Evolutionary conservation across 2,797 vertebrate species (phyloP), one percentile per base, ranked within the genome.

Genomic region (Hozukius guyotensis): DNA sequence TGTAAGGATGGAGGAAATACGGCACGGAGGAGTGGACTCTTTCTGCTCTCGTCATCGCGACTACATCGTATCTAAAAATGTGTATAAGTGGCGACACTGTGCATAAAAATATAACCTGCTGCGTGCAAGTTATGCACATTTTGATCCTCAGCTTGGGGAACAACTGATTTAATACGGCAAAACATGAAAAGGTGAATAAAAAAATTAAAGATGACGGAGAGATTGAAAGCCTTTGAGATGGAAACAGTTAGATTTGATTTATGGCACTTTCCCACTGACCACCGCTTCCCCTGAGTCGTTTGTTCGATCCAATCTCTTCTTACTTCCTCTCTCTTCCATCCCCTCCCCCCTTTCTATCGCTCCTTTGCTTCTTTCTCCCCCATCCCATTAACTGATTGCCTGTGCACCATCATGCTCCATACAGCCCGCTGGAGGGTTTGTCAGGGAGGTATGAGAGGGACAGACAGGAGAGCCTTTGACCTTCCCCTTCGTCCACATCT

Each of bases 351-450:
- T 25, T 31, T 5, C 53, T 66, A 22, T 25, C 11, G 0, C 73
- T 70, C 8, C 38, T 75, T 60, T 53, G 57, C 75, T 42, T 79
- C 62, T 22, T 61, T 8, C 76, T 65, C 29, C 70, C 49, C 80
- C 80, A 77, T 86, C 83, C 92, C 95, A 96, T 95, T 95, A 94
- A 56, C 92, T 95, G 91, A 95, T 95, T 95, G 93, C 88, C 76
- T 89, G 69, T 62, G 12, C 66, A 71, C 57, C 69, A 82, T 85
- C 61, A 27, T 81, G 78, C 14, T 5, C 66, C 29, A 14, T 12
- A 12, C 36, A 73, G 65, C 59, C 36, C 73, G 42, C 53, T 76
- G 68, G 68, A 80, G 32, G 75, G 75, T 53, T 68, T 85, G 63
- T 79, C 75, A 74, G 18, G 61, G 72, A 84, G 65, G 36, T 10